phyloP scores from a whole-genome alignment of 2,888 invertebrate genomes.

The Linhomoeus sp. region DNA sequence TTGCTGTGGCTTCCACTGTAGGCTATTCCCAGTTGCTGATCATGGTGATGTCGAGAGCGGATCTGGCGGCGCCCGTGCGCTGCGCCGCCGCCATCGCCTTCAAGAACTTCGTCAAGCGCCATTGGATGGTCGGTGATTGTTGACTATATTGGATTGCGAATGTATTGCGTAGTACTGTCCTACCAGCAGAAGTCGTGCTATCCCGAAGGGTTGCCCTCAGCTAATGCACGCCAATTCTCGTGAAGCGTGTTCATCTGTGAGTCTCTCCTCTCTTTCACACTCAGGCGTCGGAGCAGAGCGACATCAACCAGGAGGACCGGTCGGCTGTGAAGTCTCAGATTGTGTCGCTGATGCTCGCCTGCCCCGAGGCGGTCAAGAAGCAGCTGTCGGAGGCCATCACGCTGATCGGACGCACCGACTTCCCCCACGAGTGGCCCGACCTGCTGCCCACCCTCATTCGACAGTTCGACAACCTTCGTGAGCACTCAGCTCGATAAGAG shows the following conservation, averaged over 20 bases:
- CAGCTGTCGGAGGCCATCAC: slow-evolving; percentile 64
- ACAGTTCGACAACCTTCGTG: slow-evolving; percentile 52
- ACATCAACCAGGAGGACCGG: too few species aligned
- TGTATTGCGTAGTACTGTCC: too few species aligned
- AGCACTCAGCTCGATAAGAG: too few species aligned
- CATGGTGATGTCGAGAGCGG: slow-evolving; percentile 54
- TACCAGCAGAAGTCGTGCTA: too few species aligned
- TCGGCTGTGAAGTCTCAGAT: slow-evolving; percentile 59
- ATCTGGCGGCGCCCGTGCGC: slow-evolving; percentile 54
- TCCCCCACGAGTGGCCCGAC: slow-evolving; percentile 85
- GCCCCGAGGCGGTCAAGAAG: slow-evolving; percentile 48
- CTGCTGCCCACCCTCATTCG: slow-evolving; percentile 78
- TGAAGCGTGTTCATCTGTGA: neutral
- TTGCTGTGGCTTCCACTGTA: too few species aligned
- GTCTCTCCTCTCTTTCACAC: too few species aligned
- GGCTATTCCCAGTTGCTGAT: slow-evolving; percentile 59
- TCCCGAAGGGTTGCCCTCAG: too few species aligned
- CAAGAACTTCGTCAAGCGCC: slow-evolving; percentile 85
- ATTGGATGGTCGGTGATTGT: slow-evolving; percentile 45
- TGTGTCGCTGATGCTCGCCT: slow-evolving; percentile 73
- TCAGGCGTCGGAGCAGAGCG: too few species aligned
- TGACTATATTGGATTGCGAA: too few species aligned
- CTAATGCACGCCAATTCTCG: too few species aligned
- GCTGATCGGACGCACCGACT: slow-evolving; percentile 86
- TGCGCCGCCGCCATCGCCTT: slow-evolving; percentile 79